phyloP scores from a whole-genome alignment of 1,140 invertebrate species.

The Calliphora vicina region DNA sequence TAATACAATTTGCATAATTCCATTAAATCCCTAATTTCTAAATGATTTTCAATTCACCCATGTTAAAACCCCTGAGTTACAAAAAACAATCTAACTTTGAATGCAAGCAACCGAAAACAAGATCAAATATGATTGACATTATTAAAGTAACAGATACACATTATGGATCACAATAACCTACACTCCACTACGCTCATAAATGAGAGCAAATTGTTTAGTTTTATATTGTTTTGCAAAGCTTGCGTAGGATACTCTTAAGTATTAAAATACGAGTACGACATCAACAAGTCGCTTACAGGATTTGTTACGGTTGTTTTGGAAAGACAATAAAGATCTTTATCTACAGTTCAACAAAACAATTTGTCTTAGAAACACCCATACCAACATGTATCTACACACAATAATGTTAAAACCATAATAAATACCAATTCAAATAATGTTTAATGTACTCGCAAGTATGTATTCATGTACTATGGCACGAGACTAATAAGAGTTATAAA shows the following conservation, averaged over 20 bases:
- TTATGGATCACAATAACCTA: not conserved
- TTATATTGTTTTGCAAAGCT: not conserved
- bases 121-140: not conserved
- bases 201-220: not conserved
- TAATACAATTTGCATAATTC: too few relatives aligned
- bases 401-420: not conserved
- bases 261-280: not conserved
- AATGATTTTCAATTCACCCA: too few relatives aligned
- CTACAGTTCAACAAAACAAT: not conserved
- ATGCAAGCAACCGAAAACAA: too few relatives aligned
- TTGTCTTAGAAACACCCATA: slow-evolving; percentile 14
- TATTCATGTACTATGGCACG: not conserved
- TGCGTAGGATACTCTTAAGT: not conserved
- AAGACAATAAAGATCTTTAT: not conserved
- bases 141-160: not conserved
- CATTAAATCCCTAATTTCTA: too few relatives aligned
- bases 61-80: too few relatives aligned
- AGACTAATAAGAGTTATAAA: not conserved
- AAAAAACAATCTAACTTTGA: too few relatives aligned
- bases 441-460: not conserved
- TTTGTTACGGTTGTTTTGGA: not conserved
- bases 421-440: not conserved
- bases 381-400: not conserved
- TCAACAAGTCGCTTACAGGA: not conserved
- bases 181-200: not conserved